These are phyloP conservation scores for Polyergus mexicanus DNA, from an alignment of 1,140 invertebrate species.

Conservation along the genomic window DNA sequence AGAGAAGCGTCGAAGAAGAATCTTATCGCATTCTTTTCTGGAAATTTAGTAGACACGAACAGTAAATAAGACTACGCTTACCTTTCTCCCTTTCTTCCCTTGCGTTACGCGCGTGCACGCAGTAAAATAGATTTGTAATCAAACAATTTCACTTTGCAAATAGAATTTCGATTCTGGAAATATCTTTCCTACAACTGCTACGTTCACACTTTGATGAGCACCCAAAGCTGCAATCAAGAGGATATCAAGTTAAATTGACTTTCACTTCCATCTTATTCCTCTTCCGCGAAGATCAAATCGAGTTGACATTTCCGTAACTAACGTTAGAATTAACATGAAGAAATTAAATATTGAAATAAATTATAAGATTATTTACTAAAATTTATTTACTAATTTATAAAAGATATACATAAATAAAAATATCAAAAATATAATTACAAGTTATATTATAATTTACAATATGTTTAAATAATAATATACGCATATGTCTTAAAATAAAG, in stretches of 20 bases:
- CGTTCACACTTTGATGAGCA: slow-evolving; percentile 47
- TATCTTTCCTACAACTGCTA: slow-evolving; percentile 25
- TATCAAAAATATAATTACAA: background rate
- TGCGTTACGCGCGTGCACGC: slow-evolving; percentile 21
- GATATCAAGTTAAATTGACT: slow-evolving; percentile 56
- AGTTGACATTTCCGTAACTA: slow-evolving; percentile 4
- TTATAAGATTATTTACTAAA: background rate
- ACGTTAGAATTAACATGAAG: background rate
- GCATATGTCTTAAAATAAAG: too few relatives aligned
- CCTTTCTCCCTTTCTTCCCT: background rate
- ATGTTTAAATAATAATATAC: too few relatives aligned
- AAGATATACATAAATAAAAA: too few relatives aligned
- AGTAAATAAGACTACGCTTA: slow-evolving; percentile 32
- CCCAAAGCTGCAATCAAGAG: slow-evolving; percentile 44
- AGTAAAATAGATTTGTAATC: slow-evolving; percentile 52
- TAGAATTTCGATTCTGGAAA: slow-evolving; percentile 57
- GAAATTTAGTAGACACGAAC: slow-evolving; percentile 53
- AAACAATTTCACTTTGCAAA: slow-evolving; percentile 54
- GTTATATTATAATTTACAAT: background rate
- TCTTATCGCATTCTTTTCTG: slow-evolving; percentile 48
- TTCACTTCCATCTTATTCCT: slow-evolving; percentile 53
- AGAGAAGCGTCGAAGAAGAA: background rate
- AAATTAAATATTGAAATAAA: background rate
- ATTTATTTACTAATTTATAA: background rate
- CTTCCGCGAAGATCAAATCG: slow-evolving; percentile 38